phyloP scores from a whole-genome alignment of 1,140 invertebrate genomes.

The Aphidius gifuensis region DNA sequence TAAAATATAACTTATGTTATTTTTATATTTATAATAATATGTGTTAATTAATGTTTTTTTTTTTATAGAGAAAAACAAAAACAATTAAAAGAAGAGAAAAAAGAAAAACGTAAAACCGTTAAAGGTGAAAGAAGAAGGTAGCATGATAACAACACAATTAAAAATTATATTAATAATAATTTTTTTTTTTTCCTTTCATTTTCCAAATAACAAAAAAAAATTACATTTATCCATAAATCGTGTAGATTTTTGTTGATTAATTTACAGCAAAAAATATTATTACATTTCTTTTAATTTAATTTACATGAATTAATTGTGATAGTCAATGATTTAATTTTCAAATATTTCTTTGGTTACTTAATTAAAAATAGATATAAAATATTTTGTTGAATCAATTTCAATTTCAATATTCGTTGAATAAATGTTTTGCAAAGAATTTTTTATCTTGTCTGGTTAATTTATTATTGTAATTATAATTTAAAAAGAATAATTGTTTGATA shows the following conservation, averaged over 20 bases:
- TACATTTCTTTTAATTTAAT: neutral
- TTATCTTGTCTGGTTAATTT: neutral
- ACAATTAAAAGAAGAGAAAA: conserved; percentile 79
- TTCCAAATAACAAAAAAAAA: neutral
- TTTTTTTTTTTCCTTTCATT: neutral
- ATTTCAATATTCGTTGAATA: neutral
- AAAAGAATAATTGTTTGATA: neutral
- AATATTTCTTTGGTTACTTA: too few relatives aligned
- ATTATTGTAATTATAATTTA: neutral
- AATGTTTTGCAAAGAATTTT: neutral
- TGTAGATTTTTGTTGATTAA: neutral
- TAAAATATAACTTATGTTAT: neutral
- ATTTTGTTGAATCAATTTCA: conserved; percentile 1
- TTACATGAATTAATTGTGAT: neutral
- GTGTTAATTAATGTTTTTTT: conserved; percentile 17
- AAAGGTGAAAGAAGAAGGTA: conserved; percentile 83
- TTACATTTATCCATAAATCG: neutral
- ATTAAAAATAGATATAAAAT: neutral
- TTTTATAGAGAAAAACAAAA: conserved; percentile 78
- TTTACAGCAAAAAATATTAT: neutral
- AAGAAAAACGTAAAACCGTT: conserved; percentile 83
- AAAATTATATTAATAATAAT: neutral
- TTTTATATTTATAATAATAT: conserved; percentile 6
- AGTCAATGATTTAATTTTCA: neutral
- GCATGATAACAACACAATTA: conserved; percentile 45